phyloP scores from a whole-genome alignment of 2,888 invertebrate species.

The Lissocephala sabroskyi region DNA sequence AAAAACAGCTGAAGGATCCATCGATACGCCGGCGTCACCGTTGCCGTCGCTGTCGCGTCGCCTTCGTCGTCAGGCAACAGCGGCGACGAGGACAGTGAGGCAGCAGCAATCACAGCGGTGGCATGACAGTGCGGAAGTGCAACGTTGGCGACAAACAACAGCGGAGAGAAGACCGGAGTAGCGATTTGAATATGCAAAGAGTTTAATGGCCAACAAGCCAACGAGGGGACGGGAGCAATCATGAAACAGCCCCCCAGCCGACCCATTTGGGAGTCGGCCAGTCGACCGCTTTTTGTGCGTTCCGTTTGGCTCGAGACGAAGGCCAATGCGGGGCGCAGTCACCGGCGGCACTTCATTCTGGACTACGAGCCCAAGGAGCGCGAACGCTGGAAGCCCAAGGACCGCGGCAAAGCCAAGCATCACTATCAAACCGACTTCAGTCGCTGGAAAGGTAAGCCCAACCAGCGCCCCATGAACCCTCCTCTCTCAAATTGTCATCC shows the following conservation, averaged over 20 bases:
- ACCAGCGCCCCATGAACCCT: too few relatives aligned
- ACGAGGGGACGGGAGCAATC: not conserved
- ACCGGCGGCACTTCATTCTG: constrained; percentile 68
- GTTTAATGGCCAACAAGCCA: constrained; percentile 29
- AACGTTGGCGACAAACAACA: constrained; percentile 2
- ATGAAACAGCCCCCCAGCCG: constrained; percentile 72
- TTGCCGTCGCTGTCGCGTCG: constrained; percentile 5
- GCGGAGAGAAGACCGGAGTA: constrained; percentile 15
- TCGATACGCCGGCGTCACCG: constrained; percentile 22
- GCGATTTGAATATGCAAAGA: constrained; percentile 18
- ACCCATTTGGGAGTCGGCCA: constrained; percentile 77
- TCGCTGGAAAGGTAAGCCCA: constrained; percentile 6
- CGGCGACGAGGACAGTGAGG: constrained; percentile 33
- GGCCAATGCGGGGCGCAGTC: constrained; percentile 75
- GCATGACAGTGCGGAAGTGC: constrained; percentile 14
- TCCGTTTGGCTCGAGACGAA: constrained; percentile 78
- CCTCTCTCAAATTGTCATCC: too few relatives aligned
- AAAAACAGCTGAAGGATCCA: constrained; percentile 9
- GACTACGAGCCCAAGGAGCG: constrained; percentile 65
- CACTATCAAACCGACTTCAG: too few relatives aligned
- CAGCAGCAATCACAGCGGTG: constrained; percentile 35
- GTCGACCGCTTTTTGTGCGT: constrained; percentile 77
- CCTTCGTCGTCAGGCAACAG: constrained; percentile 61
- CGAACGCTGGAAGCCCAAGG: constrained; percentile 34
- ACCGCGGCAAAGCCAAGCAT: too few relatives aligned